These are phyloP conservation scores for Rhinoraja longicauda DNA, from an alignment of 2,797 vertebrate genomes.

Conservation along the genomic window DNA sequence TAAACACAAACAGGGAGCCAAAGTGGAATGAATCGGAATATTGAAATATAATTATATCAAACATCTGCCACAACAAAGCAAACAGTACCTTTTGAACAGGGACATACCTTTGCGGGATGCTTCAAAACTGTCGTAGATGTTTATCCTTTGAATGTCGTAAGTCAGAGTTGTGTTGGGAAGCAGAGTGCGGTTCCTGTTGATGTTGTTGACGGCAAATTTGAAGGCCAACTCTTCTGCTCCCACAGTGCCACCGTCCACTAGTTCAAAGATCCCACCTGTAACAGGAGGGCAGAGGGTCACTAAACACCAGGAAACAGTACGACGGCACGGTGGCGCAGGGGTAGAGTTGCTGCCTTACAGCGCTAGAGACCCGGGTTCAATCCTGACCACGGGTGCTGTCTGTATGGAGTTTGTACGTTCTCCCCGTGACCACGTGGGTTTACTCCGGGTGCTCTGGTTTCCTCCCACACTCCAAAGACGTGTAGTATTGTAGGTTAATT, in stretches of 20 bases:
- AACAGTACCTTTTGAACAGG: too few relatives aligned
- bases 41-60: neutral
- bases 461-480: too few relatives aligned
- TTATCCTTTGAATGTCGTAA: constrained; percentile 98
- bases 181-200: constrained; percentile 94
- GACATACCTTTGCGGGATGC: constrained; percentile 93
- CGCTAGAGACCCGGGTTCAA: too few relatives aligned
- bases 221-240: constrained; percentile 94
- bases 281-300: constrained; percentile 42
- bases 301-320: neutral
- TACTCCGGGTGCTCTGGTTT: too few relatives aligned
- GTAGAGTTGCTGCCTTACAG: too few relatives aligned
- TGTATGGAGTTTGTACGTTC: too few relatives aligned
- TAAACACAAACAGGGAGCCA: neutral
- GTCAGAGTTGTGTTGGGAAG: constrained; percentile 95
- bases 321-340: too few relatives aligned
- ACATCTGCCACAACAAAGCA: constrained; percentile 2
- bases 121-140: constrained; percentile 98
- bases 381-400: too few relatives aligned
- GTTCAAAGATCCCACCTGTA: constrained; percentile 96
- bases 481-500: too few relatives aligned
- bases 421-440: too few relatives aligned
- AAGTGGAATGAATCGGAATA: neutral
- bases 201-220: constrained; percentile 95
- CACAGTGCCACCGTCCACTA: constrained; percentile 81